Evolutionary conservation across 2,888 invertebrate genomes (phyloP).

Genomic region (Agriopis aurantiaria): DNA sequence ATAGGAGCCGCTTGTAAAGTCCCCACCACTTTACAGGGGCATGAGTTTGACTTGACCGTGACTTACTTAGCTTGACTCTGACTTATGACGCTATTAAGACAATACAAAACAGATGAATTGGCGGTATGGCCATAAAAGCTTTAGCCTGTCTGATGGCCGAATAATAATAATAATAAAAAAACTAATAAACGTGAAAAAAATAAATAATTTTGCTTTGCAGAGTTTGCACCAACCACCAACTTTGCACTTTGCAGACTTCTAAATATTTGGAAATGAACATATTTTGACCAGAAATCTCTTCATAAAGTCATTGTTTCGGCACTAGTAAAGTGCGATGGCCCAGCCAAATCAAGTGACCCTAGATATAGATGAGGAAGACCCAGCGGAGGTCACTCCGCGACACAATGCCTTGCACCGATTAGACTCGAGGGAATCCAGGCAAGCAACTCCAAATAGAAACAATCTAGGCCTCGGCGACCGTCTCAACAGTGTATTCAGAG

Average conservation of each 20-base stretch:
- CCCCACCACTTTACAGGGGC: too few species aligned
- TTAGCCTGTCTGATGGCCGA: too few species aligned
- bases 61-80: too few species aligned
- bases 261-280: constrained; percentile 57
- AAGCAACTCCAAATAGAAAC: constrained; percentile 64
- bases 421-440: constrained; percentile 68
- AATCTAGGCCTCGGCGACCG: constrained; percentile 78
- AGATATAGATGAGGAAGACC: constrained; percentile 74
- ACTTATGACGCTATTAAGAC: too few species aligned
- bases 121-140: too few species aligned
- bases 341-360: constrained; percentile 77
- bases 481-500: constrained; percentile 84
- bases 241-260: constrained; percentile 42
- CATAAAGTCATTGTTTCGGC: constrained; percentile 11
- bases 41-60: too few species aligned
- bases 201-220: neutral
- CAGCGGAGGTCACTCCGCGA: constrained; percentile 64
- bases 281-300: constrained; percentile 20
- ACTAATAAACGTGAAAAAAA: too few species aligned
- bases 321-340: constrained; percentile 62
- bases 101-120: too few species aligned
- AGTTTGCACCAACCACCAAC: too few species aligned
- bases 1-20: too few species aligned
- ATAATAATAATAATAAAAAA: too few species aligned
- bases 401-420: constrained; percentile 68